A percentile compares a stretch with the other conserved stretches of the same genome.
phyloP scores from a whole-genome alignment of 2,797 vertebrate species.

The Arnoldichthys spilopterus region DNA sequence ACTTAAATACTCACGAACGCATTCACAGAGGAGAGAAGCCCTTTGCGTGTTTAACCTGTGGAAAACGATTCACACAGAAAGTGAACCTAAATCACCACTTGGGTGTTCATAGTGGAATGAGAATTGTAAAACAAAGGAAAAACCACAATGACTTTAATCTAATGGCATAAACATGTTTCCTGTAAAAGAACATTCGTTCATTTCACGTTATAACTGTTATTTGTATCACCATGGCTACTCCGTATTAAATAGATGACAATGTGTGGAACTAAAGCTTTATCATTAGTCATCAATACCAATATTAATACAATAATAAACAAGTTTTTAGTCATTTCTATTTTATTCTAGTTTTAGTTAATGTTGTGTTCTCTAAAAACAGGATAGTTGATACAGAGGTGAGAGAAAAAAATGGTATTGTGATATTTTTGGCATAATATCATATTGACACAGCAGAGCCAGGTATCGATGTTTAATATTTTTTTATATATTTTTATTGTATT shows the following conservation, averaged over 20 bases:
- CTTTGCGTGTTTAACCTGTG: conserved; percentile 70
- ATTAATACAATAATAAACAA: too few species aligned
- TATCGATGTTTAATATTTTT: too few species aligned
- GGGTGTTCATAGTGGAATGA: conserved; percentile 55
- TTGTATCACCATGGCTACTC: background rate
- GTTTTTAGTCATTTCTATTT: too few species aligned
- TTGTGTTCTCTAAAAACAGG: too few species aligned
- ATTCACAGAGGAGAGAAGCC: conserved; percentile 75
- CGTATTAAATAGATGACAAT: background rate
- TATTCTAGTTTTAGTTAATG: too few species aligned
- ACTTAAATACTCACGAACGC: conserved; percentile 74
- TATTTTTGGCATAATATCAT: too few species aligned
- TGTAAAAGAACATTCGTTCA: background rate
- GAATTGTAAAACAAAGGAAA: conserved; percentile 8
- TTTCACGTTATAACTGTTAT: background rate
- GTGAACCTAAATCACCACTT: conserved; percentile 74
- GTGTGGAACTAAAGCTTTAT: background rate
- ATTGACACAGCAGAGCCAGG: too few species aligned
- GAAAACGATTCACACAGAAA: conserved; percentile 72
- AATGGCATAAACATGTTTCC: background rate
- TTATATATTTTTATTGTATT: too few species aligned
- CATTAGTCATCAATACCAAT: background rate
- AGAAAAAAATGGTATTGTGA: too few species aligned
- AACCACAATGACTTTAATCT: conserved; percentile 12
- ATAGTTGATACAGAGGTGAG: too few species aligned